Percentiles rank a stretch among this genome's conserved stretches.
phyloP scores from a whole-genome alignment of 2,888 invertebrate species.

The Hypomecis punctinalis region DNA sequence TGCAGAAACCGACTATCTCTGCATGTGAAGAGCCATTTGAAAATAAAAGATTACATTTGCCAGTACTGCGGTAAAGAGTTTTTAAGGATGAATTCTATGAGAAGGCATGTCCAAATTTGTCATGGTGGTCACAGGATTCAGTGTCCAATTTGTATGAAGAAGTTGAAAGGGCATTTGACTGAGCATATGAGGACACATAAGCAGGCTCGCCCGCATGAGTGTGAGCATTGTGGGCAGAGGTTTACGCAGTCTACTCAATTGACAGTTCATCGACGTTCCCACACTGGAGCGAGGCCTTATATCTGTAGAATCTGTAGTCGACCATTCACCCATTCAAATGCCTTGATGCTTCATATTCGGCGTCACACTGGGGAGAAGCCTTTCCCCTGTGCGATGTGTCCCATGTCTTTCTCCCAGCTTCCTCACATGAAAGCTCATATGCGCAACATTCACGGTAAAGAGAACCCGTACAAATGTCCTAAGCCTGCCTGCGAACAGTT shows the following conservation, averaged over 20 bases:
- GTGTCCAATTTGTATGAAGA: slow-evolving; percentile 92
- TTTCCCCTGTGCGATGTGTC: slow-evolving; percentile 89
- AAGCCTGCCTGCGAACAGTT: slow-evolving; percentile 87
- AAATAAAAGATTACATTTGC: slow-evolving; percentile 91
- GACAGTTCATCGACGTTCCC: slow-evolving; percentile 93
- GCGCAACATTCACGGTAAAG: slow-evolving; percentile 92
- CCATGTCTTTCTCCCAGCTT: slow-evolving; percentile 91
- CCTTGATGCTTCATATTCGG: slow-evolving; percentile 92
- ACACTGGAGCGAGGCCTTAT: slow-evolving; percentile 93
- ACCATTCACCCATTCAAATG: slow-evolving; percentile 93
- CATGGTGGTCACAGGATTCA: slow-evolving; percentile 91
- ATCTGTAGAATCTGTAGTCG: slow-evolving; percentile 92
- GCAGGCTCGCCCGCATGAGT: slow-evolving; percentile 90
- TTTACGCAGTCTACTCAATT: slow-evolving; percentile 94
- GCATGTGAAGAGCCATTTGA: slow-evolving; percentile 89
- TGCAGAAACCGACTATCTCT: slow-evolving; percentile 86
- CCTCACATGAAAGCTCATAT: slow-evolving; percentile 96
- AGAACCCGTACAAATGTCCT: slow-evolving; percentile 91
- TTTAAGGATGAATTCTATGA: slow-evolving; percentile 89
- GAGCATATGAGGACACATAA: slow-evolving; percentile 94
- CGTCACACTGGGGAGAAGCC: slow-evolving; percentile 95
- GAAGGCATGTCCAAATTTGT: slow-evolving; percentile 90
- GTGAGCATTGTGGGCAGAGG: slow-evolving; percentile 90
- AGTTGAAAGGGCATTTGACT: slow-evolving; percentile 91
- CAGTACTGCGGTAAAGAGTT: slow-evolving; percentile 93